Evolutionary conservation across 2,888 invertebrate species (phyloP).

Genomic region (Deilephila elpenor): DNA sequence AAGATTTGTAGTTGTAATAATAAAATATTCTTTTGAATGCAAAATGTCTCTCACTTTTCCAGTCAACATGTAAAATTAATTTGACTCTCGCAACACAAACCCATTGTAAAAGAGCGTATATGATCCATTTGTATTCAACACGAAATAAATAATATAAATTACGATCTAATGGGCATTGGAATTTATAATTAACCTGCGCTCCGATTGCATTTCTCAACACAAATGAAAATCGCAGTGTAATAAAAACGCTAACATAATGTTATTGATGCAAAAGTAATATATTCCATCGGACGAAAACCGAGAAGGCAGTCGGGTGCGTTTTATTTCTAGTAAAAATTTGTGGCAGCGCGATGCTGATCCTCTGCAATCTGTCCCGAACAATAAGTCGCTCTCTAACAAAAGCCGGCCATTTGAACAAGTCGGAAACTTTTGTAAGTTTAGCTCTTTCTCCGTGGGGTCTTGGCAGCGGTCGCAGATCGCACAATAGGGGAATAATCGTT

Average conservation of each 20-base stretch:
- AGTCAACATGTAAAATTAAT: no score
- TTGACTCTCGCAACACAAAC: no score
- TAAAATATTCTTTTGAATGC: no score
- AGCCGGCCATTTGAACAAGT: slow-evolving; percentile 84
- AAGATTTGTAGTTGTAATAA: no score
- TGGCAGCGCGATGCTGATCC: slow-evolving; percentile 72
- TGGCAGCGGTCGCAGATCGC: slow-evolving; percentile 74
- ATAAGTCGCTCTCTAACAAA: slow-evolving; percentile 83
- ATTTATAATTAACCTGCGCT: no score
- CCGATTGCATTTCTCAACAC: not conserved
- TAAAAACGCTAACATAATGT: not conserved
- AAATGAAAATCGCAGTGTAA: not conserved
- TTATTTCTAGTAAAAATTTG: slow-evolving; percentile 58
- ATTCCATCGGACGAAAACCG: slow-evolving; percentile 16
- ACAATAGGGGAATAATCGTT: slow-evolving; percentile 83
- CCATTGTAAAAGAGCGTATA: no score
- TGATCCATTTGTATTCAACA: no score
- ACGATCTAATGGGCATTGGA: no score
- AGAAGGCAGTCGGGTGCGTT: slow-evolving; percentile 38
- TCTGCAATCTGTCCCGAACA: slow-evolving; percentile 83
- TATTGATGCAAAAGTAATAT: slow-evolving; percentile 7
- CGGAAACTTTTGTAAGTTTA: slow-evolving; percentile 83
- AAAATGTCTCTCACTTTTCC: no score
- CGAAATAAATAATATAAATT: no score
- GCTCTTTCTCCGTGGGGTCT: slow-evolving; percentile 79